Evolutionary conservation across 2,888 invertebrate species (phyloP), one percentile per base, ranked within the genome.

Genomic region (Melieria crassipennis): DNA sequence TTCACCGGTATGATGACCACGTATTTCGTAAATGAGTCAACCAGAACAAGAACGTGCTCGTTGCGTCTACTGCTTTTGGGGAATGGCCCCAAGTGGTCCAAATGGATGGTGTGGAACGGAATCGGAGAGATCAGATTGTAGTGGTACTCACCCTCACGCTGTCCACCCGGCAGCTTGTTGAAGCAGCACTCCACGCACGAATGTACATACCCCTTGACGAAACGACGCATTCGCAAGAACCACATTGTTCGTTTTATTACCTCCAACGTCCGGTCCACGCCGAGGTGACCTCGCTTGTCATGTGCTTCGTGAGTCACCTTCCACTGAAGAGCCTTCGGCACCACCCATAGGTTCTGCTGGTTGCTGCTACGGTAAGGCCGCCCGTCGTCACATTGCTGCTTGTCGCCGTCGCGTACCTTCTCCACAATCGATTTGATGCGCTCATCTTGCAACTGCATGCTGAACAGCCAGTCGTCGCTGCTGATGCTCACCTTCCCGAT

Each of bases 121-220:
- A 76, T 55, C 0, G 73, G 65, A 11, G 58, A 57, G 6, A 70
- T 62, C 3, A 56, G 45, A 45, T 67, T 65, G 30, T 69, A 74
- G 30, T 75, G 72, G 42, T 71, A 72, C 58, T 70, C 68, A n/a
- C 73, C 71, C 60, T 75, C 74, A 16, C 64, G 47, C 58, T 58
- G 70, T 10, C 73, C 75, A 11, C 72, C 71, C 13, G 62, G 68
- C 7, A 30, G 16, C 73, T 87, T 86, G 45, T 80, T 79, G 50
- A 82, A 84, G 4, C 85, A 65, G 65, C 86, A 88, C 4, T 61
- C 69, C 46, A 66, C 42, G 55, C 66, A 74, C 6, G 67, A 60
- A 4, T 69, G 64, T 6, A 65, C 55, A 13, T 68, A 68, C 9
- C n/a, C 50, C 16, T 68, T 62, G 4, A 55, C 52, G 6, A 52